Evolutionary conservation across 2,888 invertebrate genomes (phyloP), one percentile per base, ranked within the genome.

Genomic region (Boloria euphrosyne): DNA sequence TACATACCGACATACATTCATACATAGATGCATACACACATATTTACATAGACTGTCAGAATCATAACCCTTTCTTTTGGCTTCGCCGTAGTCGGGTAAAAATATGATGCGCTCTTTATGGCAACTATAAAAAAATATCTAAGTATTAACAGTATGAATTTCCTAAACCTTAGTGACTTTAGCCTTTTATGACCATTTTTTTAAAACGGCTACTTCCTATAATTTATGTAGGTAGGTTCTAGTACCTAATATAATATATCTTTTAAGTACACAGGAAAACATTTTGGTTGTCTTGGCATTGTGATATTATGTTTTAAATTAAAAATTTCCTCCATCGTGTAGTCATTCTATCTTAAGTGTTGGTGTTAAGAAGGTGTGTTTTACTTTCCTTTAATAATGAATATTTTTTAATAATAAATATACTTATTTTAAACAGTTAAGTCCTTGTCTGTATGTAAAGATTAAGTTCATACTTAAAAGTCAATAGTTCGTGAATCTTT

Each of bases 401-500:
- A 46, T 47, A 43, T 22, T 22, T n/a, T 22, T 22, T 22, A 22
- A 22, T 22, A 22, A 22, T 22, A 47, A 38, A 16, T 5, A 49
- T 47, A 54, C 3, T 22, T 31, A n/a, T 38, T 50, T 47, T 60
- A 38, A 61, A 47, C 65, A 67, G 38, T 71, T 70, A 51, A 49
- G 61, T 55, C 18, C 59, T 6, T 63, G 66, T 47, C 60, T 68
- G 70, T 70, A 68, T 61, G 50, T 46, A 18, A 52, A 31, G 46
- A 60, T 64, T 14, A 17, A 18, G 44, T 13, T 22, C 18, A 18
- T 59, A 60, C 52, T 63, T 46, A 51, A 68, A 27, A 22, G 62
- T 58, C 62, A 63, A 60, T 54, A 63, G 60, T 55, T 69, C 51
- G 63, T 63, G 58, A 62, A 62, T 65, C 52, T 59, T 62, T 60